phyloP scores from a whole-genome alignment of 2,797 vertebrate species.

The Heterohyrax brucei region DNA sequence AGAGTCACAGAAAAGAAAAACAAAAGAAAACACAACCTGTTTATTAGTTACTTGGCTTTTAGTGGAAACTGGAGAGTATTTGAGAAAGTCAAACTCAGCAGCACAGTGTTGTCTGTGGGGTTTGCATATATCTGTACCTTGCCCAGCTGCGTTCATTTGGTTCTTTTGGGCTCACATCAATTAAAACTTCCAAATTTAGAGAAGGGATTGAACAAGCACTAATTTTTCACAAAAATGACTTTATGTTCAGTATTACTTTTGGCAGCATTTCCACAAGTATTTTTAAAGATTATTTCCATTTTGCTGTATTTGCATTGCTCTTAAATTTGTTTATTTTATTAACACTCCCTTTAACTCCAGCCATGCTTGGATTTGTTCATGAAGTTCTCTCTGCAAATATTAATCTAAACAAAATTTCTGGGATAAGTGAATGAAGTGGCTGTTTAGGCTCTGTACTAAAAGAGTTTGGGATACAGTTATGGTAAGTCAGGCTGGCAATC shows the following conservation, averaged over 20 bases:
- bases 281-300: slow-evolving; percentile 67
- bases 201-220: slow-evolving; percentile 25
- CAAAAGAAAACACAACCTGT: neutral
- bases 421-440: slow-evolving; percentile 5
- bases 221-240: slow-evolving; percentile 60
- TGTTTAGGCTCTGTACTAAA: slow-evolving; percentile 7
- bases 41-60: neutral
- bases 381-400: slow-evolving; percentile 37
- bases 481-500: neutral
- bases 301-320: slow-evolving; percentile 68
- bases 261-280: slow-evolving; percentile 57
- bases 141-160: neutral
- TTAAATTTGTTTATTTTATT: slow-evolving; percentile 47
- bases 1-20: slow-evolving; percentile 41
- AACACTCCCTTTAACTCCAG: neutral
- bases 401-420: slow-evolving; percentile 10
- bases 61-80: neutral
- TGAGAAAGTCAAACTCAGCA: neutral
- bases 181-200: slow-evolving; percentile 68
- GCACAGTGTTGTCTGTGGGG: neutral
- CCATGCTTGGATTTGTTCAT: neutral
- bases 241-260: slow-evolving; percentile 68
- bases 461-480: neutral
- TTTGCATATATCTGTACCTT: neutral
- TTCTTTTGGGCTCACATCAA: slow-evolving; percentile 29